Base-by-base conservation (phyloP, 2,888 invertebrate species). In the Synergus japonicus region DNA sequence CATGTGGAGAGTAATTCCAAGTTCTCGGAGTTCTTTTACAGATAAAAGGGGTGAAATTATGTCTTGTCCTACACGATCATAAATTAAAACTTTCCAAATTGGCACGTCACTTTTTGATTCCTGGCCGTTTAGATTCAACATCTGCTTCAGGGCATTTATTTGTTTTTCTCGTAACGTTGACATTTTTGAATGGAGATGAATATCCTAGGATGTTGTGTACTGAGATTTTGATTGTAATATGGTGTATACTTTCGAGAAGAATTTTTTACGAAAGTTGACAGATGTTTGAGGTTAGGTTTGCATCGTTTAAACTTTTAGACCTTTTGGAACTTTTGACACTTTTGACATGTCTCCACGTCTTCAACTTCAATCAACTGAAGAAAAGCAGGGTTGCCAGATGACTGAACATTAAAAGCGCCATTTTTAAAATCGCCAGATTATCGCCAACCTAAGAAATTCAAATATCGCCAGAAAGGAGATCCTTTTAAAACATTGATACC, bases 1-100 rank as follows among this genome's bases (percentile, higher is more conserved):
- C 97, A 99, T 96, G 94, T 99, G 99, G 82, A 99, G 94, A 58
- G 99, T 99, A 64, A 99, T 98, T 83, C 99, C 99, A 89, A 98
- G 93, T 92, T 99, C 99, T 87, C 99, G 93, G 4, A 99, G 94
- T 90, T 99, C 99, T 92, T 98, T 98, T 22, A 99, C 96, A 29
- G 98, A 97, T 89, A 99, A 95, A 77, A 99, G 93, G 0, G 99
- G 99, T 15, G 99, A 98, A 88, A 99, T 98, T 76, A 99, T 98
- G 91, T 99, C 99, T 93, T 99, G 99, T 4, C 99, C 99, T 86
- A 97, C 95, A 88, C 97, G 95, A 92, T 99, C 99, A 90, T 99
- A 99, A 83, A 99, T 96, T 82, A 99, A 93, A 80, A 99, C 96
- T 94, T 99, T 99, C 98, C 98, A 99, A 15, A 97, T 96, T 41